These are phyloP conservation scores for Trichomalopsis sarcophagae DNA, from an alignment of 1,140 invertebrate genomes.

Conservation along the genomic window DNA sequence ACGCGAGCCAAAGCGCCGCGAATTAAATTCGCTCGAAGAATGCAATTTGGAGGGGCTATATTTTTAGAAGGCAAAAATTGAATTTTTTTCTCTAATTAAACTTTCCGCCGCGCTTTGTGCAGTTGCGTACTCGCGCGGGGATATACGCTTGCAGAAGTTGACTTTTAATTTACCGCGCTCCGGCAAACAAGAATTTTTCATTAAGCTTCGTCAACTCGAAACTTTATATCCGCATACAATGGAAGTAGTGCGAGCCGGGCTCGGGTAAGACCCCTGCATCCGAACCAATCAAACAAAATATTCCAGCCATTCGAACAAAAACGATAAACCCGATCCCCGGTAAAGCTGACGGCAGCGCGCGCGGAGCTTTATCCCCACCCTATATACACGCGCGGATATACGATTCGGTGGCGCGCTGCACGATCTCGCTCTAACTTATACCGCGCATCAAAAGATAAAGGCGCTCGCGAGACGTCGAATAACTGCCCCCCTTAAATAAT, in stretches of 20 bases:
- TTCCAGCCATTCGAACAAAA: background rate
- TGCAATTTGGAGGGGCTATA: conserved; percentile 33
- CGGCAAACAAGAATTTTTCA: conserved; percentile 23
- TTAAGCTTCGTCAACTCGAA: conserved; percentile 5
- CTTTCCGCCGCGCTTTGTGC: background rate
- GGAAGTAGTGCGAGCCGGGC: background rate
- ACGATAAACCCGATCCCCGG: conserved; percentile 14
- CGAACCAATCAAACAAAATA: conserved; percentile 8
- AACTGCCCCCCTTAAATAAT: conserved; percentile 27
- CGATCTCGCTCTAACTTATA: conserved; percentile 3
- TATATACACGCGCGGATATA: background rate
- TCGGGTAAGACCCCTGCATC: background rate
- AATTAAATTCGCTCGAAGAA: conserved; percentile 44
- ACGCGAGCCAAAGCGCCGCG: background rate
- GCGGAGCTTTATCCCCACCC: background rate
- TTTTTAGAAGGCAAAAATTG: conserved; percentile 37
- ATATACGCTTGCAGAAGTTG: conserved; percentile 33
- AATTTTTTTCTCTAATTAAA: conserved; percentile 44
- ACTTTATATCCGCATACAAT: background rate
- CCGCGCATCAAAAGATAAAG: conserved; percentile 42
- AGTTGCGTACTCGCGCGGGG: background rate
- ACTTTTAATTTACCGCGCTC: conserved; percentile 21
- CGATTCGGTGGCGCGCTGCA: background rate
- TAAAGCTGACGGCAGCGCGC: background rate
- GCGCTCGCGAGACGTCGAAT: background rate